Evolutionary conservation across 2,888 invertebrate genomes (phyloP).

Genomic region (Pinctada fucata): DNA sequence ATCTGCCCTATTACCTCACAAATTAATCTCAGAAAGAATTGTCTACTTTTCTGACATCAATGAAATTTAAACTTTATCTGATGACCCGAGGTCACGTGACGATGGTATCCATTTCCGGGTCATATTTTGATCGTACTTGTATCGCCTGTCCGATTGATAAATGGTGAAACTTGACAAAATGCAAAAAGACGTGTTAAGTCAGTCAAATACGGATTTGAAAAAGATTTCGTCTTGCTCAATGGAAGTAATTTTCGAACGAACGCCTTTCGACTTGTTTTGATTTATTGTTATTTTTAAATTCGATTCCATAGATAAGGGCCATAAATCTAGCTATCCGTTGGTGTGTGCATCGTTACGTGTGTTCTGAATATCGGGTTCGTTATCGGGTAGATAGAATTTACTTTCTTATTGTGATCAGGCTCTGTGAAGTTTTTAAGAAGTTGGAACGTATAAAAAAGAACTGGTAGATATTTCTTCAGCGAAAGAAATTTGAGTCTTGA

Average conservation of each 20-base stretch:
- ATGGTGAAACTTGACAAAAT: not conserved
- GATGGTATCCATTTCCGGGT: constrained; percentile 6
- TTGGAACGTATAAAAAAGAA: too few species aligned
- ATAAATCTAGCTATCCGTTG: too few species aligned
- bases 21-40: not conserved
- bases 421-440: too few species aligned
- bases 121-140: not conserved
- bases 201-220: not conserved
- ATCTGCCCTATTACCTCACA: too few species aligned
- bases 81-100: not conserved
- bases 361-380: too few species aligned
- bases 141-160: not conserved
- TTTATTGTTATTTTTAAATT: not conserved
- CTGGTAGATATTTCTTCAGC: too few species aligned
- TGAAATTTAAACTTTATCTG: not conserved
- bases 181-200: not conserved
- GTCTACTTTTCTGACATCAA: not conserved
- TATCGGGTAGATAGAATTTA: too few species aligned
- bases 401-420: too few species aligned
- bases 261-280: not conserved
- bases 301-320: not conserved
- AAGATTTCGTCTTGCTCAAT: not conserved
- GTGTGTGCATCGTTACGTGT: too few species aligned
- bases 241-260: not conserved
- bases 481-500: too few species aligned